Evolutionary conservation across 2,797 vertebrate species (phyloP), one percentile per base, ranked within the genome.

Genomic region (Mastacembelus armatus): DNA sequence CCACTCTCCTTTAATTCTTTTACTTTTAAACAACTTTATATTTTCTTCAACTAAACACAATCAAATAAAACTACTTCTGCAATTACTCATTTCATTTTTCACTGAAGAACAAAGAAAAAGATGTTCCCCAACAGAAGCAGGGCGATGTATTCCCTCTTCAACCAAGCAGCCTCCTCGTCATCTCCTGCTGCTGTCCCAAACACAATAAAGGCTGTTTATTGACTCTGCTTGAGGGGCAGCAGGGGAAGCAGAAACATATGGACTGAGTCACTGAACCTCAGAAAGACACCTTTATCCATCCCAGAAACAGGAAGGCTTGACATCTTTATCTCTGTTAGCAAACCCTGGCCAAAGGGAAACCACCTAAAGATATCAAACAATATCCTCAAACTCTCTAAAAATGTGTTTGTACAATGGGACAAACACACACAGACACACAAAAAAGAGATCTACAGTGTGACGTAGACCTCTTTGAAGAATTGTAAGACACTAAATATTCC

Each of bases 191-290:
- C 77, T 66, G 68, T 61, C 75, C 74, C 76, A 84, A 91, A 87
- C 70, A 92, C 87, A 92, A 91, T 88, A 86, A 89, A 71, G 59
- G 15, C 62, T 89, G 91, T 92, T 92, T 92, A 86, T 92, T 92
- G 89, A 92, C 84, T 87, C 81, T 85, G 77, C 82, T 83, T 48
- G 63, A 74, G 67, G 79, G 73, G 66, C 76, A 74, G 74, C 83
- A 50, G 66, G 83, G 83, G 72, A 86, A 80, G 81, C 68, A 83
- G 84, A 81, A 89, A 85, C 86, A 91, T 85, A 90, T 89, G 90
- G 88, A 43, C 83, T 67, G 71, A 81, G 83, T 91, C 88, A 81
- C 51, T 74, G 64, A 81, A 90, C 78, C 87, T 83, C 79, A 89
- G 78, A 90, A 80, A 85, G 83, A 87, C 85, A 90, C 82, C 78